Evolutionary conservation across 2,113 vertebrate species (phyloP).

Genomic region (Heterocephalus glaber): DNA sequence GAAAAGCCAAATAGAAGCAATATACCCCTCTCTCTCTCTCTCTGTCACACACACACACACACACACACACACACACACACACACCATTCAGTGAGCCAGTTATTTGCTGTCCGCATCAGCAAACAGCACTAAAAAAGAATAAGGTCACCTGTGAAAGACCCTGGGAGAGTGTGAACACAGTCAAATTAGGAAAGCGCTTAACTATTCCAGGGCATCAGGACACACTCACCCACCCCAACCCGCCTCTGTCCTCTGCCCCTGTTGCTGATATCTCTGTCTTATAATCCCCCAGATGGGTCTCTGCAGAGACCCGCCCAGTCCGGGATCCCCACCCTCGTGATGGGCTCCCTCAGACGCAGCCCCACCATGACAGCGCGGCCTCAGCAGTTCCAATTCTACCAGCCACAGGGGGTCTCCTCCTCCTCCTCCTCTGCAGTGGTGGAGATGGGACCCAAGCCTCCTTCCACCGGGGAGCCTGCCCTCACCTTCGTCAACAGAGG

Average conservation of each 20-base stretch:
- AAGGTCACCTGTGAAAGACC: constrained; percentile 65
- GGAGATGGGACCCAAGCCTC: constrained; percentile 84
- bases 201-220: constrained; percentile 45
- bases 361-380: constrained; percentile 67
- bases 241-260: background rate
- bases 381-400: constrained; percentile 85
- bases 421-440: constrained; percentile 57
- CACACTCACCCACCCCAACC: background rate
- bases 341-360: constrained; percentile 82
- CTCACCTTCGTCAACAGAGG: constrained; percentile 55
- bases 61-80: background rate
- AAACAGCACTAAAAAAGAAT: constrained; percentile 64
- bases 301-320: constrained; percentile 83
- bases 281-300: constrained; percentile 83
- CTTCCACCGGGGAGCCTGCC: constrained; percentile 74
- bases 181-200: constrained; percentile 49
- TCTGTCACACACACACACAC: too few relatives aligned
- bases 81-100: background rate
- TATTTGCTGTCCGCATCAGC: constrained; percentile 39
- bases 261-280: background rate
- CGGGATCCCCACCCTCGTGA: constrained; percentile 80
- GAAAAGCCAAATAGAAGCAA: background rate
- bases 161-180: constrained; percentile 26
- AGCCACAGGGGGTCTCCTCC: constrained; percentile 59
- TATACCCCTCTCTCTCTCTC: background rate